phyloP scores from a whole-genome alignment of 1,140 invertebrate genomes.

The Acromyrmex charruanus region DNA sequence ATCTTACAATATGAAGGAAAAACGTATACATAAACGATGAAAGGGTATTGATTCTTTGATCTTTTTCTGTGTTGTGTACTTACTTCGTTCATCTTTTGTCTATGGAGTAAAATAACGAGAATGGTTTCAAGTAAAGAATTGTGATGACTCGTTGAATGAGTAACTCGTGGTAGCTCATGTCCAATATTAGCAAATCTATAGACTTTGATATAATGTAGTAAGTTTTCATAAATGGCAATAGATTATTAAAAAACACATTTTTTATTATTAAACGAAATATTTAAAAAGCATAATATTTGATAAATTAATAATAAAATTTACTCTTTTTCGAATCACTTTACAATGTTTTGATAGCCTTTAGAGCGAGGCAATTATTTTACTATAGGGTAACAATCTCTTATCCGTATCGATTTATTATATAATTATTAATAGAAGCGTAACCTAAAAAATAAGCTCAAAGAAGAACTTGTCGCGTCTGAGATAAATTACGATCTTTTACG shows the following conservation, averaged over 20 bases:
- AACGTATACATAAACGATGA: neutral
- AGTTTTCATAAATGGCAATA: neutral
- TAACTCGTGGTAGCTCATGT: neutral
- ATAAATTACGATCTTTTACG: neutral
- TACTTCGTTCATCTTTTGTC: neutral
- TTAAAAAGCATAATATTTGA: neutral
- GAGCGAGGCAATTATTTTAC: neutral
- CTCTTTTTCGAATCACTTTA: neutral
- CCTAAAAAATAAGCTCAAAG: slow-evolving; percentile 45
- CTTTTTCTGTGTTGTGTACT: neutral
- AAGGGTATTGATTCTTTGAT: slow-evolving; percentile 39
- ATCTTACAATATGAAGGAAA: neutral
- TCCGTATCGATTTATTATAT: slow-evolving; percentile 43
- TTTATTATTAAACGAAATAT: neutral
- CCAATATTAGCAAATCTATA: neutral
- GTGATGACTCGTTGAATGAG: neutral
- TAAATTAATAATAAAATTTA: slow-evolving; percentile 3
- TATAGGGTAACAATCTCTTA: neutral
- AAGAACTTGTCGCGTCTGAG: neutral
- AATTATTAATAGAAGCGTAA: slow-evolving; percentile 49
- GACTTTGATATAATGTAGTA: neutral
- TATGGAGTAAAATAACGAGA: slow-evolving; percentile 24
- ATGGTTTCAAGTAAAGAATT: neutral
- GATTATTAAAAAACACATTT: neutral
- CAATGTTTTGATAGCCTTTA: neutral